Percentiles rank a stretch among this genome's conserved stretches.
Evolutionary conservation across 2,888 invertebrate species (phyloP).

Genomic region (Drosophila colorata): DNA sequence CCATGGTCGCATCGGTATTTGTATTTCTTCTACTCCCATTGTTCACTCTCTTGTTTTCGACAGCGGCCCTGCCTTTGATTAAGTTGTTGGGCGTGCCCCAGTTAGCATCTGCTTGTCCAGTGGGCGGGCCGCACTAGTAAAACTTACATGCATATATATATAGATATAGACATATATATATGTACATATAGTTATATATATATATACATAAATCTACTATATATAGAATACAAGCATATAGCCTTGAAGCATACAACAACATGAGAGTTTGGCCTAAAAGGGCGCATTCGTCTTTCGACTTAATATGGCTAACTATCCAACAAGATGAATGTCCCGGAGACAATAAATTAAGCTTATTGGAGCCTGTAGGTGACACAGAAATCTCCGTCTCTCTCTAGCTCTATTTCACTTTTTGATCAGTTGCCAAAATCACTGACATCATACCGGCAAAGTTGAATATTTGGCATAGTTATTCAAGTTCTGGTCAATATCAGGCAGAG

Average conservation of each 20-base stretch:
- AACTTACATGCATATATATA: slow-evolving; percentile 10
- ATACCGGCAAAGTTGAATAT: not conserved
- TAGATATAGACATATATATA: not conserved
- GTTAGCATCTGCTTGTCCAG: slow-evolving; percentile 58
- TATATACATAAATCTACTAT: not conserved
- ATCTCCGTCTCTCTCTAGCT: not conserved
- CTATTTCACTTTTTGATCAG: not conserved
- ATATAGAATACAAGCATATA: not conserved
- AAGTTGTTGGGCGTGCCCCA: slow-evolving; percentile 67
- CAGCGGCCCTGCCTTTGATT: slow-evolving; percentile 61
- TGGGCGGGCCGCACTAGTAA: slow-evolving; percentile 25
- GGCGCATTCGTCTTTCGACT: slow-evolving; percentile 1
- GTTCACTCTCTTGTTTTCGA: slow-evolving; percentile 40
- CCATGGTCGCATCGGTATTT: slow-evolving; percentile 50
- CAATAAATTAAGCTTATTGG: slow-evolving; percentile 19
- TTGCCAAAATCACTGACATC: slow-evolving; percentile 10
- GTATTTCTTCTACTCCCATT: slow-evolving; percentile 22
- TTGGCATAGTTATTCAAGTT: too few relatives aligned
- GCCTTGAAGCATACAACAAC: slow-evolving; percentile 7
- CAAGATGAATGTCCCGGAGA: slow-evolving; percentile 15
- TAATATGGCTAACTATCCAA: not conserved
- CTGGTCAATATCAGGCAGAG: not conserved
- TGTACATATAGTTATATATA: not conserved
- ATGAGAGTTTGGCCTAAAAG: not conserved
- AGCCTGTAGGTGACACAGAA: slow-evolving; percentile 24